These are phyloP conservation scores for Halyomorpha halys DNA, from an alignment of 1,140 invertebrate species.

Conservation along the genomic window DNA sequence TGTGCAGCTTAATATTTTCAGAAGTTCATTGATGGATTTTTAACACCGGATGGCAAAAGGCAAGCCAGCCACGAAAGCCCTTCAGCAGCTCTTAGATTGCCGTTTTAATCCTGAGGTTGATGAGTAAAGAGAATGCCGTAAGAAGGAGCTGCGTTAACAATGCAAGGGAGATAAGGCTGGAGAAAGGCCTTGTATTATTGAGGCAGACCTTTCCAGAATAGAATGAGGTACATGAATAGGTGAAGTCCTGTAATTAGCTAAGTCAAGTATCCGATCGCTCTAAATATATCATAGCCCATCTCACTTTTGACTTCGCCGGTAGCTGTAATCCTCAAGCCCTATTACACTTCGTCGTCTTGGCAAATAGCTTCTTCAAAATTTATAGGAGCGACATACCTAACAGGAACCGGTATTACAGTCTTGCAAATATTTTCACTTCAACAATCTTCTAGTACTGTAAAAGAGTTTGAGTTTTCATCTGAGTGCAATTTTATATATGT, in stretches of 20 bases:
- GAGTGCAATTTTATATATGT: too few species aligned
- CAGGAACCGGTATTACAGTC: too few species aligned
- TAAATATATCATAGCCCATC: slow-evolving; percentile 9
- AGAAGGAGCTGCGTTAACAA: neutral
- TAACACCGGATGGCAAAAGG: too few species aligned
- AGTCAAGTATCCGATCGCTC: neutral
- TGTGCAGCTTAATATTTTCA: too few species aligned
- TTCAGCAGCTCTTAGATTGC: too few species aligned
- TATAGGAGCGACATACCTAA: neutral
- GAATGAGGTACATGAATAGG: neutral
- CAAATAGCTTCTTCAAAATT: neutral
- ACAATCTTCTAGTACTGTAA: too few species aligned
- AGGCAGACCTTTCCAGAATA: too few species aligned
- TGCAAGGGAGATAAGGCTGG: neutral
- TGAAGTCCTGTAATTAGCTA: neutral
- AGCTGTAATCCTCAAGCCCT: neutral
- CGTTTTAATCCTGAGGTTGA: too few species aligned
- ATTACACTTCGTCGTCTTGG: neutral
- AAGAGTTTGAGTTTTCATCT: too few species aligned
- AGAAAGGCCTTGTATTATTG: neutral
- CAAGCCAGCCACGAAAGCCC: too few species aligned
- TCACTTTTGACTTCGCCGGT: neutral
- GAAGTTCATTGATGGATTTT: too few species aligned
- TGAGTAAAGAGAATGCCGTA: neutral
- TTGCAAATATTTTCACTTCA: too few species aligned